phyloP scores from a whole-genome alignment of 2,113 vertebrate species.

The Colinus virginianus region DNA sequence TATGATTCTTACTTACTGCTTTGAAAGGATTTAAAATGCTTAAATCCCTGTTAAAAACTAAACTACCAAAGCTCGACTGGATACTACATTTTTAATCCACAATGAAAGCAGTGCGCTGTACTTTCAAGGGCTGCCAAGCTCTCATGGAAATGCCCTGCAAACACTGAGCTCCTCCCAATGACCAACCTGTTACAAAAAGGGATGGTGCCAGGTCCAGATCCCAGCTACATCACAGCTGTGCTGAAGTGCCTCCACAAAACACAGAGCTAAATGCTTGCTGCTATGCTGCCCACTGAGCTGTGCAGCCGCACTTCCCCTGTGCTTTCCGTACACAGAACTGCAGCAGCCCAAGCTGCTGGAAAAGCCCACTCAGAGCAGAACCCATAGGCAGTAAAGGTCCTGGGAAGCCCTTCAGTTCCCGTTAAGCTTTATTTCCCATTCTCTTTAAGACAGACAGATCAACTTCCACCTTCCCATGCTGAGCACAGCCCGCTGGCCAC shows the following conservation, averaged over 20 bases:
- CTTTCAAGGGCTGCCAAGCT: not conserved
- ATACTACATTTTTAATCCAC: not conserved
- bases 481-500: not conserved
- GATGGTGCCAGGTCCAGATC: not conserved
- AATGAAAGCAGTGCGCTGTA: not conserved
- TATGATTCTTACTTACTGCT: constrained; percentile 15
- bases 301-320: rapidly evolving
- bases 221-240: not conserved
- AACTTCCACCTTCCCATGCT: constrained; percentile 16
- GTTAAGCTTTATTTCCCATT: not conserved
- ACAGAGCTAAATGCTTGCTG: not conserved
- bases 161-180: not conserved
- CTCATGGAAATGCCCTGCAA: not conserved
- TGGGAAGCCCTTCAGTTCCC: not conserved
- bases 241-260: not conserved
- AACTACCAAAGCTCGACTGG: constrained; percentile 7
- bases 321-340: not conserved
- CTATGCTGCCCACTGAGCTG: not conserved
- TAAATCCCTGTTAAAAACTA: constrained; percentile 24
- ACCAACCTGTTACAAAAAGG: not conserved
- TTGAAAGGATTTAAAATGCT: constrained; percentile 38
- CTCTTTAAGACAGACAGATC: rapidly evolving
- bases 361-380: not conserved
- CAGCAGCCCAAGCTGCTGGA: not conserved
- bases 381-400: not conserved